Conservation (phyloP, 2,113 vertebrate genomes). For the Tor tambroides region DNA sequence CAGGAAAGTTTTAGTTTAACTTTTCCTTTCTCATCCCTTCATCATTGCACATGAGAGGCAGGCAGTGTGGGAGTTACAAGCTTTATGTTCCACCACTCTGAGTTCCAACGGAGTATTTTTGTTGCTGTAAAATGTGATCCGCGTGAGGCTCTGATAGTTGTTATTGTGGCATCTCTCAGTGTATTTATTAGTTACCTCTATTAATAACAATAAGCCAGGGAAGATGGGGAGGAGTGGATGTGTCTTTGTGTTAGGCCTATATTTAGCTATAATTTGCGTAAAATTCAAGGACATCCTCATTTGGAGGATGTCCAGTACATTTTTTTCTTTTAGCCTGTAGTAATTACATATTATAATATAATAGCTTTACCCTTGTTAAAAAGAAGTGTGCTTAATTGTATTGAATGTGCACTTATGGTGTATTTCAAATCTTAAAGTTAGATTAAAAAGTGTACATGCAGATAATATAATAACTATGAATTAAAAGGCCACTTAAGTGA, state of each 20-base stretch:
- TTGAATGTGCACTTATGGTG: too few species aligned
- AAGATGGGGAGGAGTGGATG: conserved; percentile 14
- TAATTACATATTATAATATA: too few species aligned
- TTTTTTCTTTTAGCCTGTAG: not conserved
- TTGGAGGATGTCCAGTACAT: too few species aligned
- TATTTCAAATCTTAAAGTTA: too few species aligned
- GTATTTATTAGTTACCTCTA: conserved; percentile 32
- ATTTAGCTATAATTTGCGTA: conserved; percentile 27
- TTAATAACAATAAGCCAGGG: conserved; percentile 23
- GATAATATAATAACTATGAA: not conserved
- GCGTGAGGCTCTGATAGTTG: conserved; percentile 46
- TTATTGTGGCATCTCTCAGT: conserved; percentile 1
- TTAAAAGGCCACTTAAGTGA: too few species aligned
- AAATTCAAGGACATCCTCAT: not conserved
- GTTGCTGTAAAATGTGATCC: conserved; percentile 56
- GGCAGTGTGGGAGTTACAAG: not conserved
- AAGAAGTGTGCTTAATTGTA: too few species aligned
- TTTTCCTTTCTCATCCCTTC: conserved; percentile 4
- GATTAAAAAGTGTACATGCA: too few species aligned
- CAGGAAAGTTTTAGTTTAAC: not conserved
- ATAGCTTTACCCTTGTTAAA: too few species aligned
- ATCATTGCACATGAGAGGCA: not conserved
- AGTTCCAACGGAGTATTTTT: conserved; percentile 25
- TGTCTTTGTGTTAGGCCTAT: conserved; percentile 3
- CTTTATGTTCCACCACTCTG: not conserved